Evolutionary conservation across 2,113 vertebrate genomes (phyloP).

Genomic region (Taurulus bubalis): DNA sequence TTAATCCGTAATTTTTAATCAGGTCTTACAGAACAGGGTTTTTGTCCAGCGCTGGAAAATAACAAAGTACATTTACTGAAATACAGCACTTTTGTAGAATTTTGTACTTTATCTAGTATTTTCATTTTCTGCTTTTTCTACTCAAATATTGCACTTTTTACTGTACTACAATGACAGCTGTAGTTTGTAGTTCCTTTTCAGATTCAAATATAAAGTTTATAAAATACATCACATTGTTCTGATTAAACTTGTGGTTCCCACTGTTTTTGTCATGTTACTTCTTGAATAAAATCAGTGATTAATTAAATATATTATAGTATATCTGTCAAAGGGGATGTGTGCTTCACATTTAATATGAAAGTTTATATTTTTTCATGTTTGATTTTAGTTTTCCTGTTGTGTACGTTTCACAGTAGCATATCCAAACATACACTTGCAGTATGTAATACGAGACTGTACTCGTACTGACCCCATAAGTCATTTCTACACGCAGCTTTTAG

Average conservation of each 20-base stretch:
- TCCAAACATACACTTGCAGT: neutral
- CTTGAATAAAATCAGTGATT: too few species aligned
- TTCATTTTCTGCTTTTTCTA: neutral
- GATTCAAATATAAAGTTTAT: too few species aligned
- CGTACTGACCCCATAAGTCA: neutral
- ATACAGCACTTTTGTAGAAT: neutral
- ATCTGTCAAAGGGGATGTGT: neutral
- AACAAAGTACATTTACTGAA: too few species aligned
- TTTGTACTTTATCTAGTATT: neutral
- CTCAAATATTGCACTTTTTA: too few species aligned
- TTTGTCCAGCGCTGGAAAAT: too few species aligned
- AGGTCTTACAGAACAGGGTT: too few species aligned
- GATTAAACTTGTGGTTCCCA: too few species aligned
- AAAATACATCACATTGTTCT: too few species aligned
- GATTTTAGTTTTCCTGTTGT: neutral
- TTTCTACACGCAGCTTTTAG: neutral
- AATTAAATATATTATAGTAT: neutral
- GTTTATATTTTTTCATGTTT: neutral
- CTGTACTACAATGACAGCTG: too few species aligned
- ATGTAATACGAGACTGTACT: neutral
- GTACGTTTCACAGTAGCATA: neutral
- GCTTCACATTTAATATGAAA: neutral
- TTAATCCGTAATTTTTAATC: too few species aligned
- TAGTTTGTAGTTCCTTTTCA: too few species aligned
- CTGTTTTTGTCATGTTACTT: too few species aligned